phyloP scores from a whole-genome alignment of 2,797 vertebrate species.

The Pteropus rufus region DNA sequence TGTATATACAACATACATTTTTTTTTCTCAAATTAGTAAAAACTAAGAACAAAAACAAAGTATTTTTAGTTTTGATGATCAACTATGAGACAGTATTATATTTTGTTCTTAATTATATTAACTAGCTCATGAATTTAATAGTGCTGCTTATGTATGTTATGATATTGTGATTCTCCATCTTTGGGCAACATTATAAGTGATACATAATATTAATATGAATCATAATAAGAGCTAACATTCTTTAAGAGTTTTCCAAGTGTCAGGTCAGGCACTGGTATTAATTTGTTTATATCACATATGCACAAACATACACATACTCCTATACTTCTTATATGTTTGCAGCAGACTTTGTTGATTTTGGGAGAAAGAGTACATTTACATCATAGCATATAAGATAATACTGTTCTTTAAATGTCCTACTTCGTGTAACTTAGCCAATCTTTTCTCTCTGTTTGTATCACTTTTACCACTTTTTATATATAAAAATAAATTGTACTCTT shows the following conservation, averaged over 20 bases:
- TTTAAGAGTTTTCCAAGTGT: background rate
- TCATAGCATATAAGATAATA: background rate
- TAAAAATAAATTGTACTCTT: background rate
- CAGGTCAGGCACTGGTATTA: background rate
- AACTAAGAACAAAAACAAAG: background rate
- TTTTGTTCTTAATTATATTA: background rate
- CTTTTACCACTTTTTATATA: background rate
- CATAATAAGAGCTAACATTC: background rate
- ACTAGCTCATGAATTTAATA: background rate
- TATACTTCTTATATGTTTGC: background rate
- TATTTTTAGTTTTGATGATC: background rate
- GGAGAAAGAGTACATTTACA: background rate
- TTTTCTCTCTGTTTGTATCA: background rate
- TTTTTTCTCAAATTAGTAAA: constrained; percentile 31
- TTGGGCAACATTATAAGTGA: background rate
- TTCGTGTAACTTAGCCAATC: background rate
- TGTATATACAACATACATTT: background rate
- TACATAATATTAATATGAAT: background rate
- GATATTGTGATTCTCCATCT: background rate
- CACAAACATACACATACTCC: background rate
- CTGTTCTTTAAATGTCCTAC: background rate
- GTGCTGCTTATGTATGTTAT: background rate
- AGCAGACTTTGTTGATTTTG: background rate
- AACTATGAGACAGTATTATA: background rate
- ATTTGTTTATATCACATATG: background rate